Evolutionary conservation across 1,140 invertebrate genomes (phyloP).

Genomic region (Mylabris phalerata): DNA sequence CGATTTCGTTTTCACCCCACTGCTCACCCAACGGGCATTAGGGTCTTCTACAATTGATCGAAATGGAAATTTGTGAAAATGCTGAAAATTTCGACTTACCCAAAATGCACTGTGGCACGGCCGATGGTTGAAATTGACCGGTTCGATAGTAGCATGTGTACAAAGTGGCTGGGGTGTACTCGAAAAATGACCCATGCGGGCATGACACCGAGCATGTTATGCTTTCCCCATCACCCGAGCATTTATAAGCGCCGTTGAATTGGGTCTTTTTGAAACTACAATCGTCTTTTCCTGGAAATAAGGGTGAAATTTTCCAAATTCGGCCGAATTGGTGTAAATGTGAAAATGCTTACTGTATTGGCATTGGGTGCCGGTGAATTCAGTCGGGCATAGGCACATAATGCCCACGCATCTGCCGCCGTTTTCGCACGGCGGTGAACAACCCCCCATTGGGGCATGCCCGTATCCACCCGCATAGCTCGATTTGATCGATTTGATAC

Average conservation of each 20-base stretch:
- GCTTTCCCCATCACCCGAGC: conserved; percentile 51
- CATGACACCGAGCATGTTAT: conserved; percentile 62
- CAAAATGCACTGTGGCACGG: conserved; percentile 66
- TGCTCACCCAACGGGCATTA: conserved; percentile 11
- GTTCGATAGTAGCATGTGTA: conserved; percentile 65
- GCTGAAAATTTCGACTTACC: conserved; percentile 42
- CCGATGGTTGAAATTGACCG: conserved; percentile 60
- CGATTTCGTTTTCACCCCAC: not conserved
- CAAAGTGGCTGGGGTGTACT: conserved; percentile 49
- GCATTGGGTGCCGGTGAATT: conserved; percentile 64
- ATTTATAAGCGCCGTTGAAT: conserved; percentile 71
- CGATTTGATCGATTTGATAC: too few species aligned
- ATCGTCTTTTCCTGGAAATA: conserved; percentile 45
- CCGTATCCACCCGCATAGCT: too few species aligned
- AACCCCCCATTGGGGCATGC: conserved; percentile 32
- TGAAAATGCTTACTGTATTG: conserved; percentile 60
- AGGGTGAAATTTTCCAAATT: too few species aligned
- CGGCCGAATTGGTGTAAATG: too few species aligned
- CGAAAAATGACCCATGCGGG: conserved; percentile 54
- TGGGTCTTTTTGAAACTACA: conserved; percentile 55
- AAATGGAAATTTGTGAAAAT: not conserved
- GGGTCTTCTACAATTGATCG: not conserved
- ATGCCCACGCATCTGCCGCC: conserved; percentile 69
- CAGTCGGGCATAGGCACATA: conserved; percentile 66
- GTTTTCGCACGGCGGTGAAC: conserved; percentile 66